Evolutionary conservation across 1,140 invertebrate species (phyloP).

Genomic region (Ctenoplectra terminalis): DNA sequence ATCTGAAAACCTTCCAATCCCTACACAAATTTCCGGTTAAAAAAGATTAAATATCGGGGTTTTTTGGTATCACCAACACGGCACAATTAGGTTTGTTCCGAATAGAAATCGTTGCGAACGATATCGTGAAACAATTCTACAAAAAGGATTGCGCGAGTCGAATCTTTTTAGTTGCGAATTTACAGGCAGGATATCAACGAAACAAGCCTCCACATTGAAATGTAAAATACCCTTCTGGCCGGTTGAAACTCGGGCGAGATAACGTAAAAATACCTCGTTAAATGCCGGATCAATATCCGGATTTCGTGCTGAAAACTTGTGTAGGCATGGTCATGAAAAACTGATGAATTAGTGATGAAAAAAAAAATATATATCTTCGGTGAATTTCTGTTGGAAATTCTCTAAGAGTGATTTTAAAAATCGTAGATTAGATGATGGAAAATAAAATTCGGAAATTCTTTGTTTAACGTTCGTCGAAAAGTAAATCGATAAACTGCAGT

Average conservation of each 20-base stretch:
- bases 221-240: constrained; percentile 35
- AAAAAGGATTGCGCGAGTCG: not conserved
- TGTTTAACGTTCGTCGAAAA: not conserved
- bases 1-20: too few species aligned
- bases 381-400: not conserved
- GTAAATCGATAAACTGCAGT: too few species aligned
- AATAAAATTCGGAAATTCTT: not conserved
- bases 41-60: too few species aligned
- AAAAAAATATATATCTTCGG: not conserved
- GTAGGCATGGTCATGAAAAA: not conserved
- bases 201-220: constrained; percentile 26
- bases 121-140: too few species aligned
- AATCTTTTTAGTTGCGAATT: constrained; percentile 40
- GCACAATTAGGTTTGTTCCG: too few species aligned
- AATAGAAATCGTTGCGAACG: too few species aligned
- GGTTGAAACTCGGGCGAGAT: constrained; percentile 30
- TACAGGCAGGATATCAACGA: not conserved
- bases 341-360: not conserved
- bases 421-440: not conserved
- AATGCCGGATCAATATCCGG: constrained; percentile 35
- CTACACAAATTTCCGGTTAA: too few species aligned
- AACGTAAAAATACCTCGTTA: constrained; percentile 24
- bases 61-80: too few species aligned
- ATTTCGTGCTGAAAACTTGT: constrained; percentile 28
- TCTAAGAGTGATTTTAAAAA: not conserved